Conservation (phyloP, 2,797 vertebrate genomes). For the Tragelaphus eurycerus region DNA sequence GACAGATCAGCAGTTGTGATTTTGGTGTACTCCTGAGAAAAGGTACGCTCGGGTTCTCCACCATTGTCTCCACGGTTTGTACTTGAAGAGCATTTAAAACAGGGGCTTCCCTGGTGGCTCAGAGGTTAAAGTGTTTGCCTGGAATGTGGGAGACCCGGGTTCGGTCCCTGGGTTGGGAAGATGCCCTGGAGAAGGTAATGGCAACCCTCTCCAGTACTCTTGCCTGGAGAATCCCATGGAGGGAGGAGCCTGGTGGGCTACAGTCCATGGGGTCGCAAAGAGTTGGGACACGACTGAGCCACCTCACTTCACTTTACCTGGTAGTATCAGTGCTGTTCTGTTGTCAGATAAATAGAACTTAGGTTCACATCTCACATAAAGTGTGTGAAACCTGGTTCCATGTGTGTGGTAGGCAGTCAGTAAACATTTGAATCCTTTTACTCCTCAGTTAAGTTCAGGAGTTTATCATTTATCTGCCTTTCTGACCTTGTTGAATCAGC, state of each 20-base stretch:
- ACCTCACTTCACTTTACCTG: too few relatives aligned
- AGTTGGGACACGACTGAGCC: too few relatives aligned
- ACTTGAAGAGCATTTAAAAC: neutral
- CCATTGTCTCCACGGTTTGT: neutral
- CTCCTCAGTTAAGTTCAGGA: neutral
- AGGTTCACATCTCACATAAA: neutral
- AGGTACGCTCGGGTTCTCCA: neutral
- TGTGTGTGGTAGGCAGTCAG: neutral
- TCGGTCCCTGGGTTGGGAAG: too few relatives aligned
- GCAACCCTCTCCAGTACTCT: too few relatives aligned
- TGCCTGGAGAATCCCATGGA: too few relatives aligned
- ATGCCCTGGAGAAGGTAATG: too few relatives aligned
- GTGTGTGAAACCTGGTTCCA: neutral
- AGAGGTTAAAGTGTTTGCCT: too few relatives aligned
- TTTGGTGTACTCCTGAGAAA: neutral
- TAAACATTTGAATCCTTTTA: neutral
- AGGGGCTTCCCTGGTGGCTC: neutral
- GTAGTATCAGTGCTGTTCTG: accelerated
- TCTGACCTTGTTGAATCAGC: neutral
- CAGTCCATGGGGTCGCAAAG: too few relatives aligned
- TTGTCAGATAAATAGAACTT: neutral
- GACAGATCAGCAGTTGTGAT: neutral
- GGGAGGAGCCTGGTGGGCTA: too few relatives aligned
- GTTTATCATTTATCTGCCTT: neutral
- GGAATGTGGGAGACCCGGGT: too few relatives aligned